Percentiles rank a stretch among this genome's conserved stretches.
phyloP scores from a whole-genome alignment of 2,797 vertebrate genomes.

The Rallus crepitans region DNA sequence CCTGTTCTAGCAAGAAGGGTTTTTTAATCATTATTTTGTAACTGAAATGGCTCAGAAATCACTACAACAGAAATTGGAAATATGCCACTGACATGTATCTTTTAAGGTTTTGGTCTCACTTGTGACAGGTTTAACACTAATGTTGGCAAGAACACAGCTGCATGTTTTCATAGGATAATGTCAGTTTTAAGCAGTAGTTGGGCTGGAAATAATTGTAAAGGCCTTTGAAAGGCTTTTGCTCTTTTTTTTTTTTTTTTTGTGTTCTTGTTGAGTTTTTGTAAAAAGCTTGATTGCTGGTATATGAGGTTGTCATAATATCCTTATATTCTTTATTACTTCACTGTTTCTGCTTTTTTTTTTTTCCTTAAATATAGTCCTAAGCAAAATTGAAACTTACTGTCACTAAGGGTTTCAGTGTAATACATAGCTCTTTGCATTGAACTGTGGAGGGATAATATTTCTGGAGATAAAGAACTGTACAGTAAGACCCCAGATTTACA shows the following conservation, averaged over 20 bases:
- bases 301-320: background rate
- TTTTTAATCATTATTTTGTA: background rate
- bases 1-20: background rate
- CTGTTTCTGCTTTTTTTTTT: background rate
- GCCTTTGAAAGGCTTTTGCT: background rate
- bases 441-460: background rate
- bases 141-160: background rate
- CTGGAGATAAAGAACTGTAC: background rate
- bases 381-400: background rate
- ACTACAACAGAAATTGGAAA: background rate
- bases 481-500: background rate
- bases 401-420: background rate
- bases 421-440: background rate
- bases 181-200: background rate
- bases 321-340: background rate
- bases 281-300: background rate
- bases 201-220: background rate
- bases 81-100: background rate
- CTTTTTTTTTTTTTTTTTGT: background rate
- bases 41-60: background rate
- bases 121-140: background rate
- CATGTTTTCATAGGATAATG: background rate
- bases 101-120: conserved; percentile 10
- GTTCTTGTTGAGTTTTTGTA: background rate
- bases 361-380: background rate